Evolutionary conservation across 2,113 vertebrate species (phyloP).

Genomic region (Aldabrachelys gigantea): DNA sequence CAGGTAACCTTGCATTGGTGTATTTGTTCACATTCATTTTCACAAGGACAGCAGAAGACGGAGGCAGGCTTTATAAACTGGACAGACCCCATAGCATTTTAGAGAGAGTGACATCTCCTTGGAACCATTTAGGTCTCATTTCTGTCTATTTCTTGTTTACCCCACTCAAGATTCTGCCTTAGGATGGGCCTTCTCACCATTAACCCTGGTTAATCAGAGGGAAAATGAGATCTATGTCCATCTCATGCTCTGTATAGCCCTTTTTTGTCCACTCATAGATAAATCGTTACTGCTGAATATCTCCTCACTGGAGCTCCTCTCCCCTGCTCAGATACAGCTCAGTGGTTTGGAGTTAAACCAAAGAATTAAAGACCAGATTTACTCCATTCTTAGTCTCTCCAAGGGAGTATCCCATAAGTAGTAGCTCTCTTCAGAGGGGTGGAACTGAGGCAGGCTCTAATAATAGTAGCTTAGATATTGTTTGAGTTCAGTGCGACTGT

Average conservation of each 20-base stretch:
- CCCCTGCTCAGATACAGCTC: not conserved
- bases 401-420: not conserved
- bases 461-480: not conserved
- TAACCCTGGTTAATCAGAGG: accelerated
- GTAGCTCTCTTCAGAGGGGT: not conserved
- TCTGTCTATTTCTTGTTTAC: not conserved
- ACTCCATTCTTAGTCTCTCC: not conserved
- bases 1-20: slow-evolving; percentile 74
- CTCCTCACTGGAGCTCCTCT: not conserved
- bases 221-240: not conserved
- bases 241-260: accelerated
- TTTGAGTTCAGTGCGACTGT: not conserved
- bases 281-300: not conserved
- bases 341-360: not conserved
- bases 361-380: not conserved
- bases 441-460: not conserved
- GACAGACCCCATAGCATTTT: not conserved
- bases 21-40: not conserved
- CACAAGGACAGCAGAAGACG: not conserved
- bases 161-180: not conserved
- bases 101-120: not conserved
- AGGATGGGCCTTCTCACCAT: not conserved
- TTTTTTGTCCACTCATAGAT: not conserved
- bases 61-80: not conserved
- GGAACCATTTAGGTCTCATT: not conserved